Conservation (phyloP, 2,113 vertebrate genomes). For the Tyto alba region DNA sequence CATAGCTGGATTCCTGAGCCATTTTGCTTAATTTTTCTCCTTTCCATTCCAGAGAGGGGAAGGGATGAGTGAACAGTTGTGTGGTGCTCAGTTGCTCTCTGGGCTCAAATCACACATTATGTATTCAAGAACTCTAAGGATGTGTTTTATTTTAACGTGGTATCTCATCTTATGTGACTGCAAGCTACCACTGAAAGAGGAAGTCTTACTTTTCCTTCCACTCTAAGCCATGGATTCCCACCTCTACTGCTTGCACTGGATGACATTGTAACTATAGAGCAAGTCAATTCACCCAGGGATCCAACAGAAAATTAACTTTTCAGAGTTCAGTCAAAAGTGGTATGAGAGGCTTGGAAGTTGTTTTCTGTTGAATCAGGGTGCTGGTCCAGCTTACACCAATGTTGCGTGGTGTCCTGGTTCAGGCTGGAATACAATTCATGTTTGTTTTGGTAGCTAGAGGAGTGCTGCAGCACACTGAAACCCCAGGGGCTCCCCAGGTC, state of each 20-base stretch:
- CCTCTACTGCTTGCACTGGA: neutral
- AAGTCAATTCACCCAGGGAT: neutral
- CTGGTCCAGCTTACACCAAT: neutral
- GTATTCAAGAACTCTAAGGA: neutral
- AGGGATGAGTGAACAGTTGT: too few relatives aligned
- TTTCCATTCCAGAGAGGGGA: too few relatives aligned
- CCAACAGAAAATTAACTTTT: neutral
- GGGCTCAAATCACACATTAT: too few relatives aligned
- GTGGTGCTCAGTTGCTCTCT: too few relatives aligned
- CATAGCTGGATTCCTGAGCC: too few relatives aligned
- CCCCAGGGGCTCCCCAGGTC: too few relatives aligned
- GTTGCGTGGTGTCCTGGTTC: too few relatives aligned
- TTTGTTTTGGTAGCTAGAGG: too few relatives aligned
- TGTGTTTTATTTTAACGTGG: neutral
- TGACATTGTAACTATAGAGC: neutral
- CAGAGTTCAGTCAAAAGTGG: neutral
- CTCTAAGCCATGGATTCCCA: neutral
- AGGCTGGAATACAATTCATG: too few relatives aligned
- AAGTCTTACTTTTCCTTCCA: neutral
- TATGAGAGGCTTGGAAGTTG: neutral
- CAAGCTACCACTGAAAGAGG: neutral
- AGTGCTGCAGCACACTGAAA: too few relatives aligned
- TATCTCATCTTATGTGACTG: neutral
- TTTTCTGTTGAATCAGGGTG: neutral
- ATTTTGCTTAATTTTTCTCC: too few relatives aligned